phyloP scores from a whole-genome alignment of 2,888 invertebrate genomes.

The Drosophila niveifrons region DNA sequence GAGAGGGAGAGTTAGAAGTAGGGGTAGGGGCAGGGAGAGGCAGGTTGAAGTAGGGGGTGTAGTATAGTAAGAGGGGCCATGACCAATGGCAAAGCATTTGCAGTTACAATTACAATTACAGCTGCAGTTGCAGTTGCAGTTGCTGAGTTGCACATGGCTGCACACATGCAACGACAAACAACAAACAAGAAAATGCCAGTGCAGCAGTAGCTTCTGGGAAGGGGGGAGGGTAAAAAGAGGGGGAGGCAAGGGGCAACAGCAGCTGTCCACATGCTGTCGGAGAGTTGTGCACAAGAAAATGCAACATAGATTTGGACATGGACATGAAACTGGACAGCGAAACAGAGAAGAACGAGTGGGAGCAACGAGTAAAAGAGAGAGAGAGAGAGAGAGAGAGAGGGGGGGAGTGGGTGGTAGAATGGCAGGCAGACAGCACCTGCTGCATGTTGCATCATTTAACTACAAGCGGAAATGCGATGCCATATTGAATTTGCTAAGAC shows the following conservation, averaged over 20 bases:
- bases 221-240: neutral
- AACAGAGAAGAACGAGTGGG: neutral
- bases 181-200: constrained; percentile 44
- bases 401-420: neutral
- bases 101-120: constrained; percentile 47
- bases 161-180: constrained; percentile 52
- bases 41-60: too few species aligned
- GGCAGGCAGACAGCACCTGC: neutral
- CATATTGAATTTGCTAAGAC: constrained; percentile 69
- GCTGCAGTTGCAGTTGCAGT: constrained; percentile 19
- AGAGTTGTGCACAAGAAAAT: constrained; percentile 26
- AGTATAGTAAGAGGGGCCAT: neutral
- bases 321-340: neutral
- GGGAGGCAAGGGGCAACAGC: neutral
- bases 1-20: neutral
- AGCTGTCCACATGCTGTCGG: constrained; percentile 31
- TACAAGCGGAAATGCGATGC: constrained; percentile 65
- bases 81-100: constrained; percentile 37
- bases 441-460: constrained; percentile 56
- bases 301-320: constrained; percentile 6
- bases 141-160: constrained; percentile 44
- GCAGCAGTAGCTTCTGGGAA: too few species aligned
- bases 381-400: neutral
- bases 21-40: neutral
- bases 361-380: neutral